Percentiles rank a stretch among this genome's conserved stretches.
Evolutionary conservation across 2,113 vertebrate genomes (phyloP).

Genomic region (Vombatus ursinus): DNA sequence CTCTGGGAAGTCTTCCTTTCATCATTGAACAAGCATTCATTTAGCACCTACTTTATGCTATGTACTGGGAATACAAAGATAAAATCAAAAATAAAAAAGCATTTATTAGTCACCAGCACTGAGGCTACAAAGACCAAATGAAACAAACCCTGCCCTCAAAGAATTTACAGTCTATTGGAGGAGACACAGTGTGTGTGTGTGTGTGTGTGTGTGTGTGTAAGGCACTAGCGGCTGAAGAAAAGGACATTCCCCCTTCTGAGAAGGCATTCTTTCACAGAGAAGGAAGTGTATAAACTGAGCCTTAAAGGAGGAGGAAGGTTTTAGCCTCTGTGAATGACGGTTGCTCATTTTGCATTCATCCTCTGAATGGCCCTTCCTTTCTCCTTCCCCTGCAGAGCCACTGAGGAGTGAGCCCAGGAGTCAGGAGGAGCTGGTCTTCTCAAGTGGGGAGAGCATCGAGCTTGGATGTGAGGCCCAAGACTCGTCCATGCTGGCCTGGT

Average conservation of each 20-base stretch:
- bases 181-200: too few relatives aligned
- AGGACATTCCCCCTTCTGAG: neutral
- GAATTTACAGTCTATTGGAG: too few relatives aligned
- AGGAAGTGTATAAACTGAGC: neutral
- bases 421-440: conserved; percentile 88
- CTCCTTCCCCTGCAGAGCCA: conserved; percentile 81
- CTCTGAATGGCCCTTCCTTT: neutral
- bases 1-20: too few relatives aligned
- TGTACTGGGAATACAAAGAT: too few relatives aligned
- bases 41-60: too few relatives aligned
- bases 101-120: too few relatives aligned
- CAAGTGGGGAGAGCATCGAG: conserved; percentile 88
- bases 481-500: conserved; percentile 86
- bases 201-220: too few relatives aligned
- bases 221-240: neutral
- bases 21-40: neutral
- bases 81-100: too few relatives aligned
- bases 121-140: too few relatives aligned
- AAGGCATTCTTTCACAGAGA: neutral
- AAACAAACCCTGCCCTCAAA: too few relatives aligned
- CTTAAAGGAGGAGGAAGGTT: neutral
- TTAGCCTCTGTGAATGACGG: too few relatives aligned
- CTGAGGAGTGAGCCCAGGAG: conserved; percentile 86
- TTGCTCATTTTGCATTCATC: neutral
- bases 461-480: conserved; percentile 86